These are phyloP conservation scores for Olivierus martensii DNA, from an alignment of 1,140 invertebrate genomes.

Conservation along the genomic window DNA sequence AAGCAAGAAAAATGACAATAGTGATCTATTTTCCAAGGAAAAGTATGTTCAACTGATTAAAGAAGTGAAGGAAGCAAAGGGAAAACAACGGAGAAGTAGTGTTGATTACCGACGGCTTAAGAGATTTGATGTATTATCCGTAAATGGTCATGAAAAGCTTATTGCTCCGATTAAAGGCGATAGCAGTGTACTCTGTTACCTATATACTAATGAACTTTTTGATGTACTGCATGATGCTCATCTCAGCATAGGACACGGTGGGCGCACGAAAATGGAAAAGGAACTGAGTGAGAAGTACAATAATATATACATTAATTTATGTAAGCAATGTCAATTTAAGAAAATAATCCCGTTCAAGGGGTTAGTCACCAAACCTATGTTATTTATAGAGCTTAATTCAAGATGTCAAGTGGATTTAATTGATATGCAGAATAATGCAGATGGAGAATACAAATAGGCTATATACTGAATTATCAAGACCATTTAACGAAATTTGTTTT, in stretches of 20 bases:
- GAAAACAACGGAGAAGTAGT: constrained; percentile 2
- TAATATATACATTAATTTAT: constrained; percentile 12
- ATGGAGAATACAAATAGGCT: not conserved
- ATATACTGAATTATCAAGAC: constrained; percentile 6
- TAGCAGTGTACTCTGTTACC: constrained; percentile 7
- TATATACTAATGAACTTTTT: constrained; percentile 11
- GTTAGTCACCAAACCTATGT: constrained; percentile 9
- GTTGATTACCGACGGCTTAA: constrained; percentile 3
- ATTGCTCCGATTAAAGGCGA: constrained; percentile 10
- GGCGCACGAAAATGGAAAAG: constrained; percentile 5
- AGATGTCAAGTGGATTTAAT: constrained; percentile 7
- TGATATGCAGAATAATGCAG: constrained; percentile 3
- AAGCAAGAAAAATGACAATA: not conserved
- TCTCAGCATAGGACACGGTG: constrained; percentile 8
- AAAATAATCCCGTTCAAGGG: constrained; percentile 8
- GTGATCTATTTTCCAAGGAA: not conserved
- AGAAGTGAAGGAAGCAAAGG: constrained; percentile 4
- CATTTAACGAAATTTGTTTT: constrained; percentile 9
- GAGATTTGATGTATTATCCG: constrained; percentile 3
- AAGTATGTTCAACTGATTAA: constrained; percentile 2
- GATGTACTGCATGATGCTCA: constrained; percentile 6
- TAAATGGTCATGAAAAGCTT: constrained; percentile 2
- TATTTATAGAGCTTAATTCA: constrained; percentile 10
- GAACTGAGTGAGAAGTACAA: constrained; percentile 8
- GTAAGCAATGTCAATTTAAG: constrained; percentile 11